Evolutionary conservation across 2,888 invertebrate species (phyloP).

Genomic region (Rhorus exstirpatorius): DNA sequence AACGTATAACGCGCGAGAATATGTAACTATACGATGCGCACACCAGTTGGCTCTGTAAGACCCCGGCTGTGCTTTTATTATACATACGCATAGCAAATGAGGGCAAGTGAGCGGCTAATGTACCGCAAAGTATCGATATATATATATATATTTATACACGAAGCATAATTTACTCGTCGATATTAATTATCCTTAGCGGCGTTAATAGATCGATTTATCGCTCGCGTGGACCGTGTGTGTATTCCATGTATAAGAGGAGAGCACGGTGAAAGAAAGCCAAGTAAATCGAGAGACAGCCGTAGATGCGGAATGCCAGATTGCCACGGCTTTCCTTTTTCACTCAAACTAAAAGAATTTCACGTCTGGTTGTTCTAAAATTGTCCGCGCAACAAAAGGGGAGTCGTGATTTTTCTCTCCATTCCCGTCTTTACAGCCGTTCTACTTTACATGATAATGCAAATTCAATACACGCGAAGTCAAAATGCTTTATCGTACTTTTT

Average conservation of each 20-base stretch:
- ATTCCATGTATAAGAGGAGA: constrained; percentile 34
- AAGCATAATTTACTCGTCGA: constrained; percentile 73
- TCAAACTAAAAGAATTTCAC: constrained; percentile 46
- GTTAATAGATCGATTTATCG: constrained; percentile 78
- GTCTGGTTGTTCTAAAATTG: constrained; percentile 56
- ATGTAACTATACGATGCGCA: constrained; percentile 52
- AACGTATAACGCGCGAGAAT: constrained; percentile 33
- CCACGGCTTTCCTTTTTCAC: constrained; percentile 50
- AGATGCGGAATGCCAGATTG: constrained; percentile 30
- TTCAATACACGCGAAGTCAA: not conserved
- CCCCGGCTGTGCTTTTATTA: constrained; percentile 34
- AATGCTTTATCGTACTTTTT: not conserved
- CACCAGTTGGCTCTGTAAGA: constrained; percentile 38
- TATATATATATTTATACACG: constrained; percentile 30
- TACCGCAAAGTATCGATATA: constrained; percentile 34
- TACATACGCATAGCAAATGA: constrained; percentile 44
- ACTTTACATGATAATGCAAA: constrained; percentile 22
- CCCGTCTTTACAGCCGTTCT: not conserved
- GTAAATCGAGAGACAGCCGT: constrained; percentile 16
- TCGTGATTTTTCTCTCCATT: constrained; percentile 23
- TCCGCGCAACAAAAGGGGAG: constrained; percentile 25
- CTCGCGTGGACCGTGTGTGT: constrained; percentile 25
- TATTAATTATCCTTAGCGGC: constrained; percentile 77
- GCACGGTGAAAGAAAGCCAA: not conserved
- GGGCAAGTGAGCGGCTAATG: constrained; percentile 66